A percentile compares a stretch with the other conserved stretches of the same genome.
Conservation (phyloP, 2,888 invertebrate species). For the Bedellia somnulentella region DNA sequence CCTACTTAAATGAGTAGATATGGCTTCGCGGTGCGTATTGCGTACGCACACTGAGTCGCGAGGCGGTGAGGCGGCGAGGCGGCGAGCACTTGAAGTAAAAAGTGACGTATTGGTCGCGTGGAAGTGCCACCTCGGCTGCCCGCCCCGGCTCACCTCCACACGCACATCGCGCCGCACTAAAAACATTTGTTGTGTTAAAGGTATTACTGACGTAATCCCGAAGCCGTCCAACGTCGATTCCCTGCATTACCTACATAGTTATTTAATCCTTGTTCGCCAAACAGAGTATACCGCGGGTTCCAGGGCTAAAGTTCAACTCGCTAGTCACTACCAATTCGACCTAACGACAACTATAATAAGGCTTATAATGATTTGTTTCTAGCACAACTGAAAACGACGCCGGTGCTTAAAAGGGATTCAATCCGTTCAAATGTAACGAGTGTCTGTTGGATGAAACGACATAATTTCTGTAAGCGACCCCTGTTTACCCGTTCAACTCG, state of each 20-base stretch:
- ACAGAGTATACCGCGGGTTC: conserved; percentile 23
- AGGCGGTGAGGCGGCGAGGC: conserved; percentile 9
- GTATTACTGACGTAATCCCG: conserved; percentile 53
- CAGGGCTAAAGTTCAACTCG: conserved; percentile 14
- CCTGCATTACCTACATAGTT: conserved; percentile 51
- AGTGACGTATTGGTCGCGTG: too few species aligned
- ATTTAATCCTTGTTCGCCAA: conserved; percentile 47
- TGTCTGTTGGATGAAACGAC: conserved; percentile 28
- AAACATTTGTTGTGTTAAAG: conserved; percentile 53
- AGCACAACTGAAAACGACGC: conserved; percentile 27
- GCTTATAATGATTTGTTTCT: conserved; percentile 26
- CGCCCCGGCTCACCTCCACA: too few species aligned
- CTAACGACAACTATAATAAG: conserved; percentile 31
- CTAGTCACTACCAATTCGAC: conserved; percentile 23
- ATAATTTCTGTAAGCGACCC: conserved; percentile 24
- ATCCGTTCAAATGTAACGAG: conserved; percentile 33
- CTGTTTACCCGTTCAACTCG: conserved; percentile 17
- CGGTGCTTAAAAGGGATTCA: conserved; percentile 39
- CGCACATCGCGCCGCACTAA: conserved; percentile 28
- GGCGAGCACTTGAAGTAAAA: too few species aligned
- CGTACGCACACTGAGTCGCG: conserved; percentile 18
- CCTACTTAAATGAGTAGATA: conserved; percentile 26
- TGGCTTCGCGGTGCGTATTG: conserved; percentile 25
- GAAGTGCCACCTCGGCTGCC: too few species aligned
- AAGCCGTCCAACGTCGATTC: conserved; percentile 55